phyloP scores from a whole-genome alignment of 2,113 vertebrate species.

The Nycticorax nycticorax region DNA sequence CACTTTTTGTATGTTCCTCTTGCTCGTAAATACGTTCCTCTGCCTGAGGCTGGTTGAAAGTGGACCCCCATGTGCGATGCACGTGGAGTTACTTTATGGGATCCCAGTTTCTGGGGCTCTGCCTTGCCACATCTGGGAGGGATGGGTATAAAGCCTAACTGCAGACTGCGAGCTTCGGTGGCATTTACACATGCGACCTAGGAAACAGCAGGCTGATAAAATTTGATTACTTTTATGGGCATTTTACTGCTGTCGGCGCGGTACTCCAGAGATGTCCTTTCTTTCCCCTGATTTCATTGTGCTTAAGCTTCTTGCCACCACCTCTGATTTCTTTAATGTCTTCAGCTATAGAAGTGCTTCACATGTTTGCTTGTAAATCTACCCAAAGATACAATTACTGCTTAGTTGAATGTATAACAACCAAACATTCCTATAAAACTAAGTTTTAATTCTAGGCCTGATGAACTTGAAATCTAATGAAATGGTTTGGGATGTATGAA shows the following conservation, averaged over 20 bases:
- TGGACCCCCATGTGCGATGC: neutral
- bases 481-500: neutral
- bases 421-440: neutral
- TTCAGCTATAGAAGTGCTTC: neutral
- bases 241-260: neutral
- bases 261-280: conserved; percentile 16
- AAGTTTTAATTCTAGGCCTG: neutral
- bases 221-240: neutral
- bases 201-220: neutral
- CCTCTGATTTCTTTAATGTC: neutral
- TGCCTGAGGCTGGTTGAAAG: neutral
- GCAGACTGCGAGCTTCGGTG: neutral
- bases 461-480: neutral
- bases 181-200: neutral
- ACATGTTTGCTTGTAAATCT: neutral
- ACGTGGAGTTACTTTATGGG: neutral
- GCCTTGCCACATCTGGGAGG: neutral
- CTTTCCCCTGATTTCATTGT: conserved; percentile 32
- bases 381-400: neutral
- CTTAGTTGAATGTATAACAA: neutral
- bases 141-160: neutral
- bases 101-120: neutral
- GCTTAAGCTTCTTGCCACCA: neutral
- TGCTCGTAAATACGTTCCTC: neutral
- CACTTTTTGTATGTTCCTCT: neutral